These are phyloP conservation scores for Polydrusus cervinus DNA, from an alignment of 2,888 invertebrate genomes.

Conservation along the genomic window DNA sequence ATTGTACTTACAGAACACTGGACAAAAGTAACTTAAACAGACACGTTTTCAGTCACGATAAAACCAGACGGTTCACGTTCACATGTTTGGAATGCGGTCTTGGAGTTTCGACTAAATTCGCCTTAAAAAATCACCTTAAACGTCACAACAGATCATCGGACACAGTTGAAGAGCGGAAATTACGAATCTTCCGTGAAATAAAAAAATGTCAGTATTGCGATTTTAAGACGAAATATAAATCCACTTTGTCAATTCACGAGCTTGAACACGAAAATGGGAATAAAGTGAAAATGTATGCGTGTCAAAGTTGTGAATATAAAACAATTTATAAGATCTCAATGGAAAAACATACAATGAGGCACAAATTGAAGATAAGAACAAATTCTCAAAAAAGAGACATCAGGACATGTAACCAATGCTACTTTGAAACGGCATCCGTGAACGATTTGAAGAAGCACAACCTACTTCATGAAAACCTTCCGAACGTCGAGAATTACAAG, in stretches of 20 bases:
- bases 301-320: neutral
- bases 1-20: neutral
- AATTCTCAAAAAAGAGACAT: neutral
- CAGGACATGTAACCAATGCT: neutral
- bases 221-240: neutral
- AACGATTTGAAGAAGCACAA: neutral
- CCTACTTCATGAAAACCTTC: neutral
- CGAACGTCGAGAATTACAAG: neutral
- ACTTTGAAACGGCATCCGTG: neutral
- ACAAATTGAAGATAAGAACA: neutral
- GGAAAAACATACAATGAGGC: neutral
- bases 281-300: neutral
- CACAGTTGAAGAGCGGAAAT: neutral
- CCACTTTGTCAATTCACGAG: neutral
- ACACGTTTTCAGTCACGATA: neutral
- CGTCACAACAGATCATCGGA: neutral
- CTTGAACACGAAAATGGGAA: neutral
- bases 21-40: neutral
- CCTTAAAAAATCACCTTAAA: neutral
- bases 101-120: neutral
- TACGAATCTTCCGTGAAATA: too few relatives aligned
- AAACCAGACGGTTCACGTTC: neutral
- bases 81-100: neutral
- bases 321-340: neutral
- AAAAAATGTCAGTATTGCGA: constrained; percentile 2